These are phyloP conservation scores for Tiliacea aurago DNA, from an alignment of 2,888 invertebrate genomes.

Conservation along the genomic window DNA sequence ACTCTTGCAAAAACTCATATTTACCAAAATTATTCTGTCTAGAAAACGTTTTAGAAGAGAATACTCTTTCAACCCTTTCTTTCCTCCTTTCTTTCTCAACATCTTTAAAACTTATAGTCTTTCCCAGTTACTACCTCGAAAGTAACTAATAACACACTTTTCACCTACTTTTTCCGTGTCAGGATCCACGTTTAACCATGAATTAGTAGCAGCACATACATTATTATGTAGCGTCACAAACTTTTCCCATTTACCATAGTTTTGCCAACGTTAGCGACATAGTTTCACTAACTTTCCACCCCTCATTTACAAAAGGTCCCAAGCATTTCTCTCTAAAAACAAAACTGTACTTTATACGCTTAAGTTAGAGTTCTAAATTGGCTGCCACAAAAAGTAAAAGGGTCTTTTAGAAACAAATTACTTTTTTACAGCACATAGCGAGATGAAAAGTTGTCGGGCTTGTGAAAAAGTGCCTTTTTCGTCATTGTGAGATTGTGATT, in stretches of 20 bases:
- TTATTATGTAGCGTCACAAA: constrained; percentile 61
- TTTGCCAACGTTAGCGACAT: constrained; percentile 64
- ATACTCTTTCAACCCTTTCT: too few species aligned
- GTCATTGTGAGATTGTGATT: constrained; percentile 60
- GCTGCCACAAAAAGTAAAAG: constrained; percentile 49
- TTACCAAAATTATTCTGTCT: background rate
- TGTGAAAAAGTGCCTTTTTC: constrained; percentile 56
- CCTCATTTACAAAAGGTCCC: constrained; percentile 38
- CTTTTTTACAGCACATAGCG: constrained; percentile 72
- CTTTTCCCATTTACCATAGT: constrained; percentile 69
- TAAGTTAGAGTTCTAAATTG: constrained; percentile 49
- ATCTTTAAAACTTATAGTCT: background rate
- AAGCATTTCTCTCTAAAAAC: constrained; percentile 42
- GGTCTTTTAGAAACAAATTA: constrained; percentile 71
- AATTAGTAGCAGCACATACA: constrained; percentile 63
- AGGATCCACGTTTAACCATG: constrained; percentile 58
- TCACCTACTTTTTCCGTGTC: constrained; percentile 41
- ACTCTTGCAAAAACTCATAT: too few species aligned
- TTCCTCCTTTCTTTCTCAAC: too few species aligned
- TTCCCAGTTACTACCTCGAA: background rate
- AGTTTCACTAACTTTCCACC: constrained; percentile 58
- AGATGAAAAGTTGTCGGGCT: constrained; percentile 68
- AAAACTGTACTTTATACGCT: constrained; percentile 46
- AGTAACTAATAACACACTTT: constrained; percentile 18
- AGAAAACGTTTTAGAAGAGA: background rate